phyloP scores from a whole-genome alignment of 2,113 vertebrate species.

The Corvus cornix region DNA sequence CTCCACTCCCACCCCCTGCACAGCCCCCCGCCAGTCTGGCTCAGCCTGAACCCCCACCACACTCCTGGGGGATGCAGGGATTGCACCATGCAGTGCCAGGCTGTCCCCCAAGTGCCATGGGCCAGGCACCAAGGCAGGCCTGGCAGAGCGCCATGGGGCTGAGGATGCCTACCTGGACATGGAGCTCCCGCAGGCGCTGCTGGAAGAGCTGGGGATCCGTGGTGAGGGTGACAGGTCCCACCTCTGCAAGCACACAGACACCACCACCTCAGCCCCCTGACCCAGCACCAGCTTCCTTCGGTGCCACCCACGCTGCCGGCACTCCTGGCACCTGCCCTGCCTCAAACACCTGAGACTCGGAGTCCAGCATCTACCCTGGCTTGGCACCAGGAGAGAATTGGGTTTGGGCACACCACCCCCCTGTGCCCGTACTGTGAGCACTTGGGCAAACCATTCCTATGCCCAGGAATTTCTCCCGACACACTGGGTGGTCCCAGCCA shows the following conservation, averaged over 20 bases:
- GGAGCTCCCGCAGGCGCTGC: slow-evolving; percentile 85
- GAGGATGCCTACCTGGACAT: slow-evolving; percentile 82
- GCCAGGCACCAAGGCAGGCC: not conserved
- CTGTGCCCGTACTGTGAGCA: not conserved
- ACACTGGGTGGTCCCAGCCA: not conserved
- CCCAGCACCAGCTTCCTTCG: not conserved
- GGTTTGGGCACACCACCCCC: not conserved
- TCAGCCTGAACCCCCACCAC: not conserved
- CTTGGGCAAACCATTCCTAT: not conserved
- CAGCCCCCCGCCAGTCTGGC: not conserved
- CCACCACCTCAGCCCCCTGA: not conserved
- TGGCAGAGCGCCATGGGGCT: not conserved
- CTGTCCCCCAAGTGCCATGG: not conserved
- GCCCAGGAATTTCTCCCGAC: fast-evolving
- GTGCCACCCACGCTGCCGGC: fast-evolving
- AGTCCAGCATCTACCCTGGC: not conserved
- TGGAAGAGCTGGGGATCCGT: slow-evolving; percentile 86
- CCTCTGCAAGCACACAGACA: slow-evolving; percentile 68
- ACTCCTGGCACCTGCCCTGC: fast-evolving
- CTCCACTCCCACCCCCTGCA: fast-evolving
- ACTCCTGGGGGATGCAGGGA: not conserved
- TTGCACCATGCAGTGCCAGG: fast-evolving
- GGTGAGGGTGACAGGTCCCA: slow-evolving; percentile 89
- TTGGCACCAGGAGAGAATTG: fast-evolving
- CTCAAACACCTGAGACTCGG: fast-evolving